Evolutionary conservation across 2,888 invertebrate species (phyloP), one percentile per base, ranked within the genome.

Genomic region (Terebella lapidaria): DNA sequence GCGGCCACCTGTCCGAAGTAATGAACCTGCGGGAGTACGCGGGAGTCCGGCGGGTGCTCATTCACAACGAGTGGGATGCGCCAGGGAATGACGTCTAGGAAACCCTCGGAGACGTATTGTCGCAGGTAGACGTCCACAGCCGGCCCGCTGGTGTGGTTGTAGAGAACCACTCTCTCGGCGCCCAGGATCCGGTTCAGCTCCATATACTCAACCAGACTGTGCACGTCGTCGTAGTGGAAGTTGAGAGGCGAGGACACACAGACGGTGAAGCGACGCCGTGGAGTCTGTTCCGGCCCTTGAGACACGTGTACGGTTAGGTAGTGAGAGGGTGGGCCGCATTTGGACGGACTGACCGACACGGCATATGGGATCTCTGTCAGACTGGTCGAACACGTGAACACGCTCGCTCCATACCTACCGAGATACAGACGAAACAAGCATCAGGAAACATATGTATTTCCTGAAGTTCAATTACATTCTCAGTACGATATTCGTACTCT

Each of bases 1-100:
- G 65, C 60, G 20, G 56, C 67, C 18, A 69, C 27, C 59, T 69
- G 69, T 1, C 54, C 69, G 45, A 61, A 67, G 56, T 69, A 69
- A 59, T 67, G 69, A 10, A 69, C 53, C 54, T 64, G 63, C 3
- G 59, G 56, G 27, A 51, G 58, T n/a, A 15, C 28, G 10, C 25
- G 27, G 2, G 56, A 54, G 45, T 59, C 59, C 15, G 35, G 45
- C 3, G 65, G 60, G 46, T 56, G 56, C 15, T 52, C 47, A 26
- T 66, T 62, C 1, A 65, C 61, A 25, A 26, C 24, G 1, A 65
- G 63, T 3, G 67, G 67, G 2, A 67, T 20, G 15, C 56, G 18
- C 67, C 67, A 68, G 3, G 22, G 59, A 5, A 68, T 47, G 35
- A 68, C 64, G 20, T 63, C 60, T 3, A 57, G 58, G 10, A 68